Evolutionary conservation across 1,140 invertebrate genomes (phyloP), one percentile per base, ranked within the genome.

Genomic region (Cydia splendana): DNA sequence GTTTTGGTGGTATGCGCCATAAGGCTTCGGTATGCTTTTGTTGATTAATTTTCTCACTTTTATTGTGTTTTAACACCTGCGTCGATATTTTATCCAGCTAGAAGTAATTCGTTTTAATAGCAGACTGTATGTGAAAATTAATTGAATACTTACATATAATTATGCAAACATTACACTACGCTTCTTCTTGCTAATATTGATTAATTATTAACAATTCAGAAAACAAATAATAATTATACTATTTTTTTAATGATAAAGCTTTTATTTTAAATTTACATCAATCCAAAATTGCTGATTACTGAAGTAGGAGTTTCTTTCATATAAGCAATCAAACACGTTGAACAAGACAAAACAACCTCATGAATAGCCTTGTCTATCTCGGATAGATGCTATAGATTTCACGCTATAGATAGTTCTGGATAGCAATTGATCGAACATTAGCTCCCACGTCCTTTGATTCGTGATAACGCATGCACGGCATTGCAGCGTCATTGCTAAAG

Each of bases 391-490:
- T 71, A 67, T 67, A 67, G 67, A 62, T 62, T 24, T 42, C n/a
- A 0, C 67, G n/a, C 67, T 20, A 71, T 42, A 34, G 30, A 71
- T 71, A 71, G 65, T 2, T 65, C 9, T 24, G 18, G 24, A 69
- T 69, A 69, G 30, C 67, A 42, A 71, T 71, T 45, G 30, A 71
- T 71, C 67, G 67, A 15, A 42, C 67, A 71, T 71, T 71, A 71
- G 67, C 67, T 71, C 67, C 67, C 38, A 71, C 38, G 15, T 71
- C 67, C 67, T 38, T 71, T 45, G 67, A 71, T 71, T 45, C 67
- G 67, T 9, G 67, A 71, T 71, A 71, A 71, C 67, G 67, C 67
- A 71, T 71, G 67, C 30, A 71, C 67, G 34, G 24, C 67, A 71
- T 34, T 71, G 67, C 34, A 71, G 15, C 67, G 67, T 71, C 67